phyloP scores from a whole-genome alignment of 2,888 invertebrate species.

The Sacculina carcini region DNA sequence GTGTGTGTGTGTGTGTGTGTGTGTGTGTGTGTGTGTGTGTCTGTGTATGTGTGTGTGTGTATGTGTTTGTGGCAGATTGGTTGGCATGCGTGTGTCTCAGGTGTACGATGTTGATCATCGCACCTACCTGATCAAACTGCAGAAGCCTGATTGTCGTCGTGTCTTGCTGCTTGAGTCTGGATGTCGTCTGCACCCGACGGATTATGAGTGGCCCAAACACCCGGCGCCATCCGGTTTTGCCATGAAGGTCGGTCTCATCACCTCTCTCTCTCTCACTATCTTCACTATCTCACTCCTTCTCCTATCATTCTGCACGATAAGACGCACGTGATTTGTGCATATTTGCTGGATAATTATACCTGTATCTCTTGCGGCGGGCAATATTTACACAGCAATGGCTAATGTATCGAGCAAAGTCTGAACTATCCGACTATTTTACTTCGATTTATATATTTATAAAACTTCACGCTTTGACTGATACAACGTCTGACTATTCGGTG shows the following conservation, averaged over 20 bases:
- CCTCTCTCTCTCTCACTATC: background rate
- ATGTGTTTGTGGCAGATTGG: conserved; percentile 27
- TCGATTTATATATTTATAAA: too few relatives aligned
- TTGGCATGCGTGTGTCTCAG: conserved; percentile 84
- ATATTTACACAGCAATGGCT: too few relatives aligned
- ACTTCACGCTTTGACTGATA: too few relatives aligned
- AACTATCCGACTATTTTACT: too few relatives aligned
- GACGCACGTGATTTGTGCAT: too few relatives aligned
- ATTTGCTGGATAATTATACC: too few relatives aligned
- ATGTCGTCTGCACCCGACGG: conserved; percentile 70
- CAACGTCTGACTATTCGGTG: too few relatives aligned
- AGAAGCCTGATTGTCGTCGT: conserved; percentile 37
- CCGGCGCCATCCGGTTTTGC: conserved; percentile 37
- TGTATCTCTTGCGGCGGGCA: too few relatives aligned
- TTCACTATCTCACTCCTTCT: too few relatives aligned
- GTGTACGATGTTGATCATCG: conserved; percentile 92
- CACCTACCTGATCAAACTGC: conserved; percentile 54
- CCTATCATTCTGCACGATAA: too few relatives aligned
- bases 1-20: background rate
- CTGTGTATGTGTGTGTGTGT: background rate
- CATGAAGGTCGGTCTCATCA: conserved; percentile 48
- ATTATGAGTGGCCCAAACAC: conserved; percentile 97
- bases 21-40: background rate
- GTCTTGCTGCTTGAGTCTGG: conserved; percentile 82
- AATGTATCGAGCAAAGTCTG: too few relatives aligned